These are phyloP conservation scores for Haemorhous mexicanus DNA, from an alignment of 2,113 vertebrate species.

Conservation along the genomic window DNA sequence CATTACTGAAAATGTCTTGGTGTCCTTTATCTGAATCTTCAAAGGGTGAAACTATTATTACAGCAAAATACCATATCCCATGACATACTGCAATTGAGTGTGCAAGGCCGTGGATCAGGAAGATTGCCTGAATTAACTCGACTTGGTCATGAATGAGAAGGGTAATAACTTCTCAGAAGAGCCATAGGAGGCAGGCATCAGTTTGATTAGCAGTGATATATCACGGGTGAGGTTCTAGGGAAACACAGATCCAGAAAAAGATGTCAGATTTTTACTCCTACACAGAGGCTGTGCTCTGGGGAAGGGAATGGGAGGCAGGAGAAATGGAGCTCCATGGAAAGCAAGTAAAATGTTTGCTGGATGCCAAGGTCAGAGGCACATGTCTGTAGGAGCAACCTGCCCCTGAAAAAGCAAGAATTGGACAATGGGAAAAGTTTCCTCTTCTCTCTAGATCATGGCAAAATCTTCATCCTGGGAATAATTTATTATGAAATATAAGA, in stretches of 20 bases:
- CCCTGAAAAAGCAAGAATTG: background rate
- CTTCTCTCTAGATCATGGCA: background rate
- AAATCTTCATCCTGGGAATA: background rate
- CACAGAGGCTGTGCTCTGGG: background rate
- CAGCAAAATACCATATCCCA: conserved; percentile 4
- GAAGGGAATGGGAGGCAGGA: background rate
- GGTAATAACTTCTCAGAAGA: conserved; percentile 48
- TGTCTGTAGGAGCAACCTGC: accelerated
- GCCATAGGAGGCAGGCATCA: conserved; percentile 34
- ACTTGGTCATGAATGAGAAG: conserved; percentile 39
- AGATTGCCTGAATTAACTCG: conserved; percentile 37
- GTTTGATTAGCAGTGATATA: conserved; percentile 52
- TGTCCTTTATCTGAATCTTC: conserved; percentile 57
- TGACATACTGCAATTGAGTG: conserved; percentile 24
- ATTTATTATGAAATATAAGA: background rate
- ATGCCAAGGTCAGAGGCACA: accelerated
- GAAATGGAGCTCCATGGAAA: background rate
- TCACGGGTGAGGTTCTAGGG: background rate
- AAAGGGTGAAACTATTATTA: conserved; percentile 36
- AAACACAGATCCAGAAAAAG: background rate
- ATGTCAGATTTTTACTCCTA: background rate
- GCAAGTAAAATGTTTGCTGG: accelerated
- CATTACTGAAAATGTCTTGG: conserved; percentile 46
- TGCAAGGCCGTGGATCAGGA: conserved; percentile 38
- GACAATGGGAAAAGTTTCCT: background rate